phyloP scores from a whole-genome alignment of 1,140 invertebrate genomes.

The Tetramorium alpestre region DNA sequence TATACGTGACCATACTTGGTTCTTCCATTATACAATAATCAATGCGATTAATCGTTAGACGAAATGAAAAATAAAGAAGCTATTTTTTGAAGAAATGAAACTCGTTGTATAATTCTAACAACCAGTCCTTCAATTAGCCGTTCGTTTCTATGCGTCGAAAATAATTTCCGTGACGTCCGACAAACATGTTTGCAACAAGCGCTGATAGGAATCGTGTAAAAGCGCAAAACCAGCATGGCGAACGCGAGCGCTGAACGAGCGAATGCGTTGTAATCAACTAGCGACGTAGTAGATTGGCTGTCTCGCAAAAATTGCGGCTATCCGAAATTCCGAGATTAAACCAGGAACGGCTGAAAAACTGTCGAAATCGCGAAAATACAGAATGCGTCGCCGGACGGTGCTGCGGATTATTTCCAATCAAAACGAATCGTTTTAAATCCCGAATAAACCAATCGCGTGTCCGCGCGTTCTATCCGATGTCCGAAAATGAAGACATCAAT shows the following conservation, averaged over 20 bases:
- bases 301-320: slow-evolving; percentile 53
- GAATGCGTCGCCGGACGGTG: slow-evolving; percentile 8
- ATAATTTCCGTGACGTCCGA: slow-evolving; percentile 25
- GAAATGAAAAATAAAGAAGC: not conserved
- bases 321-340: slow-evolving; percentile 64
- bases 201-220: slow-evolving; percentile 43
- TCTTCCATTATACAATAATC: not conserved
- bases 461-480: slow-evolving; percentile 21
- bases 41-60: not conserved
- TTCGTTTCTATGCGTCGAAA: slow-evolving; percentile 1
- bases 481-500: slow-evolving; percentile 63
- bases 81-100: not conserved
- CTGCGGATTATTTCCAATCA: slow-evolving; percentile 52
- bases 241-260: slow-evolving; percentile 35
- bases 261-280: slow-evolving; percentile 59
- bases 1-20: not conserved
- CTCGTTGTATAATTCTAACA: not conserved
- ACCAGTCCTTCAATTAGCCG: slow-evolving; percentile 5
- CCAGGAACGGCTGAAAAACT: slow-evolving; percentile 21
- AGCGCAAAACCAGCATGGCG: slow-evolving; percentile 54
- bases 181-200: not conserved
- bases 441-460: slow-evolving; percentile 49
- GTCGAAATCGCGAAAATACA: slow-evolving; percentile 46
- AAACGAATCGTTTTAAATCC: slow-evolving; percentile 60
- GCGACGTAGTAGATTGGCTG: slow-evolving; percentile 43